These are phyloP conservation scores for Hoplostethus atlanticus DNA, from an alignment of 2,797 vertebrate genomes.

Conservation along the genomic window DNA sequence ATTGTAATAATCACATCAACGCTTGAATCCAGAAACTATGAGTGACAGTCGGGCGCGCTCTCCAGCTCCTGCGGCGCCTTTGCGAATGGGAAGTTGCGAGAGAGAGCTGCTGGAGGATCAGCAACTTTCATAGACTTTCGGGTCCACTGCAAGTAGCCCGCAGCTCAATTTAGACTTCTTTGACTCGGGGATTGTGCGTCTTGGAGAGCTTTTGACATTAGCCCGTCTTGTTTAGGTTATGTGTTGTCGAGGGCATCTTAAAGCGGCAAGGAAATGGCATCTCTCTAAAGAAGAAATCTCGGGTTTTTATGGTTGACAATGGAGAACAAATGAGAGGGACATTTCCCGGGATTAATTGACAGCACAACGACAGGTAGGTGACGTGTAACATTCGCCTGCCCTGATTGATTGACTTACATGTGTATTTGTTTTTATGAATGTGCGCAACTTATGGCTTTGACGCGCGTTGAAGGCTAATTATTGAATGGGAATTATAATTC, in stretches of 20 bases:
- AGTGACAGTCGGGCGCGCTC: constrained; percentile 26
- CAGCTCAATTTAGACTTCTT: constrained; percentile 42
- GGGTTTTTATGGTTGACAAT: constrained; percentile 77
- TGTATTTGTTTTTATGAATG: neutral
- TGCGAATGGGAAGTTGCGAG: constrained; percentile 72
- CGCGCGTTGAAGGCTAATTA: neutral
- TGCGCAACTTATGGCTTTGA: neutral
- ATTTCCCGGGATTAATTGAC: constrained; percentile 80
- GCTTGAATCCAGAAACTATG: constrained; percentile 56
- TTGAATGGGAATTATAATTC: neutral
- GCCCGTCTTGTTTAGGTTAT: constrained; percentile 46
- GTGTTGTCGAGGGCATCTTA: constrained; percentile 54
- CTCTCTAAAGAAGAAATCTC: constrained; percentile 68
- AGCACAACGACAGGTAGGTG: constrained; percentile 84
- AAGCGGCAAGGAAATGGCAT: constrained; percentile 77
- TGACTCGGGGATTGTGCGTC: constrained; percentile 58
- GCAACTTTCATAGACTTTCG: constrained; percentile 81
- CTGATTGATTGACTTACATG: neutral
- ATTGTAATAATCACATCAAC: constrained; percentile 20
- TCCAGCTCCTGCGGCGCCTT: constrained; percentile 52
- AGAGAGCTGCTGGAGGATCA: constrained; percentile 66
- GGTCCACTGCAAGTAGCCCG: constrained; percentile 51
- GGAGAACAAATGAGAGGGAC: constrained; percentile 85
- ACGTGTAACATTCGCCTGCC: neutral
- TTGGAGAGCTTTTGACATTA: constrained; percentile 43